Evolutionary conservation across 2,797 vertebrate genomes (phyloP).

Genomic region (Mionectes olivaceus): DNA sequence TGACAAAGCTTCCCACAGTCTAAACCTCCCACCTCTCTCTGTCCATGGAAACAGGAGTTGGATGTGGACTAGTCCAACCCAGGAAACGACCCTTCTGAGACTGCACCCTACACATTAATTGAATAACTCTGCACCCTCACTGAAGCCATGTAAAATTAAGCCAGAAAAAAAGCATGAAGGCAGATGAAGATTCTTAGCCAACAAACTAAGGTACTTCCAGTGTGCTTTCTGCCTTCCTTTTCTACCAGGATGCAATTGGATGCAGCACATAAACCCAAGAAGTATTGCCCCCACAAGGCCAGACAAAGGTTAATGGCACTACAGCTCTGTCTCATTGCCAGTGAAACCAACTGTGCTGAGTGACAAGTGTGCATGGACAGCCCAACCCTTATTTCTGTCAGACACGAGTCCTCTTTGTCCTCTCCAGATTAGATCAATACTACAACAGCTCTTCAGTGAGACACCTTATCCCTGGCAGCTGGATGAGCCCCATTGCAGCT

Average conservation of each 20-base stretch:
- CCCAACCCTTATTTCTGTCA: not conserved
- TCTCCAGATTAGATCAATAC: not conserved
- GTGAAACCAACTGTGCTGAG: not conserved
- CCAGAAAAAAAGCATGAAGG: not conserved
- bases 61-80: not conserved
- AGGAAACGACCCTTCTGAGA: not conserved
- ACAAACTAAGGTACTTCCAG: not conserved
- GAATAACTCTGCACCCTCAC: not conserved
- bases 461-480: not conserved
- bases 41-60: not conserved
- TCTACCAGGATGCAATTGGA: not conserved
- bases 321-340: not conserved
- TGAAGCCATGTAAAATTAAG: not conserved
- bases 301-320: not conserved
- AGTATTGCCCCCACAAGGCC: not conserved
- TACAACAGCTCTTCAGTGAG: not conserved
- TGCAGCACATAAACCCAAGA: not conserved
- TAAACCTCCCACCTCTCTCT: not conserved
- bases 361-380: not conserved
- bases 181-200: not conserved
- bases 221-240: not conserved
- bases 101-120: not conserved
- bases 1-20: not conserved
- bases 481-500: not conserved
- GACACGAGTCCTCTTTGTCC: not conserved